Evolutionary conservation across 2,888 invertebrate species (phyloP).

Genomic region (Corythucha ciliata): DNA sequence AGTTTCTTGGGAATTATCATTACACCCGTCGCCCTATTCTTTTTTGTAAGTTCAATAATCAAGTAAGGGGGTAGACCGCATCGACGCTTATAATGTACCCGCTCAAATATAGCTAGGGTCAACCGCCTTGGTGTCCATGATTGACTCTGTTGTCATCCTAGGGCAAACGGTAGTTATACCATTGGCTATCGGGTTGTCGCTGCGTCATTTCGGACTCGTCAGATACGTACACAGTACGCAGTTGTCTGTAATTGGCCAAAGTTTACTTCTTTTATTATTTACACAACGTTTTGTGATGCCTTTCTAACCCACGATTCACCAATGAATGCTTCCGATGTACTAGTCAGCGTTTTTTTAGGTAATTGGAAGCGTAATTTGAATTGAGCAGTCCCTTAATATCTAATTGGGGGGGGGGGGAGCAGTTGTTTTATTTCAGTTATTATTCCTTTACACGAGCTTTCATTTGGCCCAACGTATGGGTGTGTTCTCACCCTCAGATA

Average conservation of each 20-base stretch:
- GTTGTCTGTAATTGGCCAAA: conserved; percentile 42
- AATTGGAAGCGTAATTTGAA: too few species aligned
- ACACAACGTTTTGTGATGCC: conserved; percentile 52
- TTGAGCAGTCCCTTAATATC: too few species aligned
- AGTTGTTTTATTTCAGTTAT: conserved; percentile 46
- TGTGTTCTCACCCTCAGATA: conserved; percentile 42
- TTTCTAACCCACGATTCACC: conserved; percentile 46
- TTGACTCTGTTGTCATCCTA: conserved; percentile 45
- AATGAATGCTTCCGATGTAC: conserved; percentile 44
- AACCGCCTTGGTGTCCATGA: conserved; percentile 46
- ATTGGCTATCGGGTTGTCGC: conserved; percentile 43
- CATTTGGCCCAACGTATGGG: conserved; percentile 39
- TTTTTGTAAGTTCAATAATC: conserved; percentile 42
- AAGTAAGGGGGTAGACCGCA: too few species aligned
- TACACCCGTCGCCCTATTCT: conserved; percentile 46
- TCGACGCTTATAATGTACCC: too few species aligned
- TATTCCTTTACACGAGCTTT: conserved; percentile 44
- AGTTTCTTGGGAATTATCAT: conserved; percentile 49
- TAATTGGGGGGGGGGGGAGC: too few species aligned
- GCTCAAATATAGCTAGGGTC: conserved; percentile 51
- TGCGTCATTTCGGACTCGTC: conserved; percentile 26
- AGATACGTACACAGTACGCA: conserved; percentile 35
- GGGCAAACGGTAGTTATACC: conserved; percentile 48
- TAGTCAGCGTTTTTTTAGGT: conserved; percentile 47
- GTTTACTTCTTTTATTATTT: conserved; percentile 48